Evolutionary conservation across 2,888 invertebrate species (phyloP).

Genomic region (Allophyes oxyacanthae): DNA sequence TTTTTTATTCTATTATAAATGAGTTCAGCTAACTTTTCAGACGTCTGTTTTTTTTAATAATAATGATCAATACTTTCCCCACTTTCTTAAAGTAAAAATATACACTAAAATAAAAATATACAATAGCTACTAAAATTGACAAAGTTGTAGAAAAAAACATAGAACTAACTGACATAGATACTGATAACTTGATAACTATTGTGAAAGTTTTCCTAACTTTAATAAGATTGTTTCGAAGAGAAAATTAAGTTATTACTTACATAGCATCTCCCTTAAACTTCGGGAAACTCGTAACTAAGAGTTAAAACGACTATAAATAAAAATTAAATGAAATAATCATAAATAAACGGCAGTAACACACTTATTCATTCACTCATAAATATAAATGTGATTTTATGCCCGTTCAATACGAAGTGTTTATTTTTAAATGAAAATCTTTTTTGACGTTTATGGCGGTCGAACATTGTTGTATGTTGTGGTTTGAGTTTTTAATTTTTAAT

Average conservation of each 20-base stretch:
- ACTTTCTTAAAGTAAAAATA: no score
- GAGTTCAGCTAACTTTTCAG: no score
- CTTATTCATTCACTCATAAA: slow-evolving; percentile 29
- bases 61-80: no score
- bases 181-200: slow-evolving; percentile 12
- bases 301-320: slow-evolving; percentile 38
- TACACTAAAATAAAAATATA: no score
- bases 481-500: slow-evolving; percentile 3
- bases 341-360: slow-evolving; percentile 17
- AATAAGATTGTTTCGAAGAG: slow-evolving; percentile 31
- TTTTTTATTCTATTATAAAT: no score
- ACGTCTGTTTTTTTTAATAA: no score
- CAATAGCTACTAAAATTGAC: not conserved
- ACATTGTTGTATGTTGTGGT: slow-evolving; percentile 19
- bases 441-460: slow-evolving; percentile 21
- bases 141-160: not conserved
- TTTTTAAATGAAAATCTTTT: slow-evolving; percentile 37
- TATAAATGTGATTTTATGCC: slow-evolving; percentile 31
- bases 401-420: slow-evolving; percentile 29
- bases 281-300: slow-evolving; percentile 33
- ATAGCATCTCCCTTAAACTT: slow-evolving; percentile 28
- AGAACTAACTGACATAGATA: slow-evolving; percentile 2
- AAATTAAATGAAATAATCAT: slow-evolving; percentile 21
- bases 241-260: slow-evolving; percentile 38
- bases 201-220: slow-evolving; percentile 27